Conservation (phyloP, 2,113 vertebrate genomes). For the Salvelinus sp. region DNA sequence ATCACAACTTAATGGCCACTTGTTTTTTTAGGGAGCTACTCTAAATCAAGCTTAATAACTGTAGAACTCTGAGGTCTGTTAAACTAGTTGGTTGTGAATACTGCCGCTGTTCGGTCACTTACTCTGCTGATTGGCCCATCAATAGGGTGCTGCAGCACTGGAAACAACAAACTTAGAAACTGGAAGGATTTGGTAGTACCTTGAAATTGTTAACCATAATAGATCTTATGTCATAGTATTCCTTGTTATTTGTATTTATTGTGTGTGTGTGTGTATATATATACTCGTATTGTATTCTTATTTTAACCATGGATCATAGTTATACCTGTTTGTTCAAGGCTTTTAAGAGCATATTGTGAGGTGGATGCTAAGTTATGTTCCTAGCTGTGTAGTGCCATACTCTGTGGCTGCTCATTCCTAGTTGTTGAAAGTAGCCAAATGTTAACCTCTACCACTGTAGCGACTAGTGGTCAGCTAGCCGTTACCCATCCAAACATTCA, state of each 20-base stretch:
- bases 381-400: neutral
- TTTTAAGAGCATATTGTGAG: too few relatives aligned
- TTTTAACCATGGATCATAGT: neutral
- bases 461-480: neutral
- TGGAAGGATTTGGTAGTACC: conserved; percentile 6
- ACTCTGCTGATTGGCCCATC: conserved; percentile 41
- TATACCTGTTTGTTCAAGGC: neutral
- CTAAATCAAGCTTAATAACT: conserved; percentile 62
- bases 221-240: conserved; percentile 29
- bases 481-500: too few relatives aligned
- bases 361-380: neutral
- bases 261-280: neutral
- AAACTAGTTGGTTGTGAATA: conserved; percentile 48
- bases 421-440: neutral
- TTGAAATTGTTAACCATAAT: neutral
- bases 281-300: neutral
- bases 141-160: conserved; percentile 42
- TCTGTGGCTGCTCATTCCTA: neutral
- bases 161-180: conserved; percentile 27
- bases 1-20: conserved; percentile 57
- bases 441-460: neutral
- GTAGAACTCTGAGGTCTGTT: conserved; percentile 54
- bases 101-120: conserved; percentile 42
- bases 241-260: conserved; percentile 13
- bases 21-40: conserved; percentile 55